A percentile compares a stretch with the other conserved stretches of the same genome.
These are phyloP conservation scores for Dysidea cf. avara DNA, from an alignment of 37 sponge, comb jelly and placozoan genomes.

Conservation along the genomic window DNA sequence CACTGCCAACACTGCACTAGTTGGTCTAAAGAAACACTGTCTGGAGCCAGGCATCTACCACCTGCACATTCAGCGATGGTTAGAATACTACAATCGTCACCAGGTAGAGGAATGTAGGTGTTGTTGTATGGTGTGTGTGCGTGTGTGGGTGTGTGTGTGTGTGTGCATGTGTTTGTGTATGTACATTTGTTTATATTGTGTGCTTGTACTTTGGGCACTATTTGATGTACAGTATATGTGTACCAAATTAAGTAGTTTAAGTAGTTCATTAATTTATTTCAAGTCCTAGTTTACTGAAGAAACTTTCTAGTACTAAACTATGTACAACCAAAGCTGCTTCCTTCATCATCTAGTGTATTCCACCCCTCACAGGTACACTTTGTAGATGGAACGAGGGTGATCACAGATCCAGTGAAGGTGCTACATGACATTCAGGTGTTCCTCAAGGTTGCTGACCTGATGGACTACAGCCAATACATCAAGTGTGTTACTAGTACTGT, in stretches of 20 bases:
- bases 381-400: conserved; percentile 63
- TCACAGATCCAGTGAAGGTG: conserved; percentile 38
- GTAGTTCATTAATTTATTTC: too few relatives aligned
- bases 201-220: too few relatives aligned
- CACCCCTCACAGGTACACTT: conserved; percentile 63
- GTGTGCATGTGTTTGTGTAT: background rate
- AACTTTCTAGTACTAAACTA: too few relatives aligned
- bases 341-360: too few relatives aligned
- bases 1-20: background rate
- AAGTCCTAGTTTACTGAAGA: too few relatives aligned
- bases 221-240: too few relatives aligned
- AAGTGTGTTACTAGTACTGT: too few relatives aligned
- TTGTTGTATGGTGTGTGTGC: background rate
- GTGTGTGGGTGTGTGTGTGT: background rate
- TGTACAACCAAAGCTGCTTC: too few relatives aligned
- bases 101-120: conserved; percentile 31
- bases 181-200: background rate
- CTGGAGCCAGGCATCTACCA: conserved; percentile 75
- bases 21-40: conserved; percentile 50
- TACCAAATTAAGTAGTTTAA: too few relatives aligned
- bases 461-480: too few relatives aligned
- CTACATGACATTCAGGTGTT: conserved; percentile 48
- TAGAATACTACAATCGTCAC: conserved; percentile 32
- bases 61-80: conserved; percentile 65
- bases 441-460: conserved; percentile 15